Conservation (phyloP, 2,113 vertebrate species). For the Camelus dromedarius region DNA sequence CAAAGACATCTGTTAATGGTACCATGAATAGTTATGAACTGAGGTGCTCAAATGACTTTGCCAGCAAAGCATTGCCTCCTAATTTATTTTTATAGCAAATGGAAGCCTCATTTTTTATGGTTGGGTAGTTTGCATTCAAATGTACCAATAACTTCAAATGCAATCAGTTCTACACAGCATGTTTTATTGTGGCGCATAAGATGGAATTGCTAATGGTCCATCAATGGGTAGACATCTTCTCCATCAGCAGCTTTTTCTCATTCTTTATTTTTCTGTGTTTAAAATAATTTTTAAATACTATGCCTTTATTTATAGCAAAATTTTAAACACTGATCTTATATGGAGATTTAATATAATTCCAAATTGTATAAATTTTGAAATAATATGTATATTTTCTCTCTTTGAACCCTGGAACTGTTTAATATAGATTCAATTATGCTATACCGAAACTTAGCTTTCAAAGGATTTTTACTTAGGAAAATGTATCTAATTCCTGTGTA, state of each 20-base stretch:
- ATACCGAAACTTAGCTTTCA: neutral
- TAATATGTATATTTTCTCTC: neutral
- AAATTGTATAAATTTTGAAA: neutral
- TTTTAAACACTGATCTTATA: conserved; percentile 7
- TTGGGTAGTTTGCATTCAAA: conserved; percentile 86
- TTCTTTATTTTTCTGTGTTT: conserved; percentile 25
- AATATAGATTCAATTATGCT: neutral
- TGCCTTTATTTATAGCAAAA: neutral
- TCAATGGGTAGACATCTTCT: conserved; percentile 77
- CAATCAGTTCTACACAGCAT: conserved; percentile 75
- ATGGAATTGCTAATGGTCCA: conserved; percentile 76
- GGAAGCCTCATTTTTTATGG: conserved; percentile 83
- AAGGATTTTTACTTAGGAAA: neutral
- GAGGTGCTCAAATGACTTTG: conserved; percentile 83
- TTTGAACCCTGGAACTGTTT: neutral
- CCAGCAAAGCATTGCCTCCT: conserved; percentile 81
- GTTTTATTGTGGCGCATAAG: conserved; percentile 75
- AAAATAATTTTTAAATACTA: conserved; percentile 35
- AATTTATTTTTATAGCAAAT: conserved; percentile 87
- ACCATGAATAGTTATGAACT: conserved; percentile 85
- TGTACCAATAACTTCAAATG: conserved; percentile 81
- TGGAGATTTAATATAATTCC: conserved; percentile 60
- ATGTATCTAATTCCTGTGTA: neutral
- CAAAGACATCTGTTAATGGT: conserved; percentile 85
- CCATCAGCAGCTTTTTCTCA: conserved; percentile 76